Conservation (phyloP, 2,797 vertebrate genomes). For the Crocidura indochinensis region DNA sequence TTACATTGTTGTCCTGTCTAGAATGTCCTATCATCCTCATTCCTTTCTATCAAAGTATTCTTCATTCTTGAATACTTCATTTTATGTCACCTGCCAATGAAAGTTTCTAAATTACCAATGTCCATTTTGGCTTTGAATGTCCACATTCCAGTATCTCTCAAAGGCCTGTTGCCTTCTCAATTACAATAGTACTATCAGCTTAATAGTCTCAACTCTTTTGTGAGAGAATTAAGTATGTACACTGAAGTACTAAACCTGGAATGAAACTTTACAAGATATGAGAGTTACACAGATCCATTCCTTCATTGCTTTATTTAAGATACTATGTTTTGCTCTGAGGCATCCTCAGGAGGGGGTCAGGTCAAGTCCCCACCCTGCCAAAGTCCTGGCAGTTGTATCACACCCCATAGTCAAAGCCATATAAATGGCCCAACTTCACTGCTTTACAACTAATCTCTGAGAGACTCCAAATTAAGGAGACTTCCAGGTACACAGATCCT, state of each 20-base stretch:
- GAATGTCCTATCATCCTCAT: not conserved
- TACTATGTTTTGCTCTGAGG: not conserved
- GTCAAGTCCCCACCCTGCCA: too few relatives aligned
- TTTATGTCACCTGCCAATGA: not conserved
- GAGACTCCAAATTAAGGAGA: too few relatives aligned
- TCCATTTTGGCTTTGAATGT: conserved; percentile 8
- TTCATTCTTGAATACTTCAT: not conserved
- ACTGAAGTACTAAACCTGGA: not conserved
- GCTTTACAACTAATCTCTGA: too few relatives aligned
- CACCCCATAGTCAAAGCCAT: too few relatives aligned
- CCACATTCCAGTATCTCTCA: not conserved
- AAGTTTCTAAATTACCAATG: conserved; percentile 19
- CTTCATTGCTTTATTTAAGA: not conserved
- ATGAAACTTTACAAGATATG: conserved; percentile 1
- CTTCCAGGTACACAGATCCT: too few relatives aligned
- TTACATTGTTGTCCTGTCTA: not conserved
- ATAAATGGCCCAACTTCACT: too few relatives aligned
- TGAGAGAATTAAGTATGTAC: conserved; percentile 26
- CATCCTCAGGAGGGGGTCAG: too few relatives aligned
- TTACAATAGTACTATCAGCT: not conserved
- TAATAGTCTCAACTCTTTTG: not conserved
- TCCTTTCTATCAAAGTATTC: conserved; percentile 10
- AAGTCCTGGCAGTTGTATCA: too few relatives aligned
- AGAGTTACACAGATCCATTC: not conserved
- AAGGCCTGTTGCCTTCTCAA: not conserved